A percentile compares a stretch with the other conserved stretches of the same genome.
Evolutionary conservation across 2,888 invertebrate genomes (phyloP).

Genomic region (Ophioninae sp.): DNA sequence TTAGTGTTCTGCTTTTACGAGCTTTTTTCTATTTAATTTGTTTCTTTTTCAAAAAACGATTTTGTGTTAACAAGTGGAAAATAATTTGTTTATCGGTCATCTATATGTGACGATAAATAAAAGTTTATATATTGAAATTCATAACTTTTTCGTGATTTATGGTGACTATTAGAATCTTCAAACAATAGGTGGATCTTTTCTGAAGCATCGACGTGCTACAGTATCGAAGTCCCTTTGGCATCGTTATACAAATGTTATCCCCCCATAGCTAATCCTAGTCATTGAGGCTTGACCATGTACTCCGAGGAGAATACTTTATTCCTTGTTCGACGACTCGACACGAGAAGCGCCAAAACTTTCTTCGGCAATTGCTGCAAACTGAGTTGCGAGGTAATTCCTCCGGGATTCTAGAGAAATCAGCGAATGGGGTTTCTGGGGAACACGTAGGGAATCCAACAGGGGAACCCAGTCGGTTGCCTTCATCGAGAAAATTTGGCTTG

Average conservation of each 20-base stretch:
- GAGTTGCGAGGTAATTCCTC: constrained; percentile 19
- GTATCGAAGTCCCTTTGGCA: neutral
- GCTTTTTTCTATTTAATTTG: no score
- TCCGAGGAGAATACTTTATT: neutral
- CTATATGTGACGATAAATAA: no score
- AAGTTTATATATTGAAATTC: no score
- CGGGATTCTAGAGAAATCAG: constrained; percentile 25
- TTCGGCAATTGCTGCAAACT: constrained; percentile 28
- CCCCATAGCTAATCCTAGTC: constrained; percentile 7
- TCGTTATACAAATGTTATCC: neutral
- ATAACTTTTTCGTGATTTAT: no score
- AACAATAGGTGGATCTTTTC: no score
- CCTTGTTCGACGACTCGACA: neutral
- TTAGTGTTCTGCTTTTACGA: no score
- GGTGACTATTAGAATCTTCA: no score
- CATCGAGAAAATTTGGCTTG: constrained; percentile 37
- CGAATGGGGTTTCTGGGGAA: constrained; percentile 7
- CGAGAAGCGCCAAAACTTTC: constrained; percentile 17
- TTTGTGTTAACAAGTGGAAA: no score
- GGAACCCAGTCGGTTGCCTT: constrained; percentile 26
- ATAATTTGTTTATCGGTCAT: no score
- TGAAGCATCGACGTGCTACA: no score
- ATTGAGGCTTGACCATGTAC: constrained; percentile 13
- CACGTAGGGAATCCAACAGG: constrained; percentile 7
- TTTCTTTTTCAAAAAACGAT: no score